phyloP scores from a whole-genome alignment of 2,797 vertebrate genomes.

The Ctenosaura bakeri region DNA sequence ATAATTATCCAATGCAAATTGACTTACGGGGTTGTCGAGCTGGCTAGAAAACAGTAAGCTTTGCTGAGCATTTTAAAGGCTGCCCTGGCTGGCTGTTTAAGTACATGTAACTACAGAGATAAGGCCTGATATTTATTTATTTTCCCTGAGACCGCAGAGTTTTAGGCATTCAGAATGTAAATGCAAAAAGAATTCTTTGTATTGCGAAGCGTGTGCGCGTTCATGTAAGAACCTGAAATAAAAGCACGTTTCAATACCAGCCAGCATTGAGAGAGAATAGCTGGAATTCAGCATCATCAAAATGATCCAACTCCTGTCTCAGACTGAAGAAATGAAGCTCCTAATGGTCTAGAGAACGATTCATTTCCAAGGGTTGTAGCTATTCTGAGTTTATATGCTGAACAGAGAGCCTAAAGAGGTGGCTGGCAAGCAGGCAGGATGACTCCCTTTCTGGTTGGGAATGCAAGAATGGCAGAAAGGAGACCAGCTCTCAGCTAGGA shows the following conservation, averaged over 20 bases:
- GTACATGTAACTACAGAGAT: constrained; percentile 34
- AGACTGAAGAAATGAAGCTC: not conserved
- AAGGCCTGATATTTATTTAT: constrained; percentile 39
- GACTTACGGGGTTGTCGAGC: constrained; percentile 68
- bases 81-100: constrained; percentile 55
- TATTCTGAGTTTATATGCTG: not conserved
- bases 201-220: not conserved
- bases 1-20: constrained; percentile 82
- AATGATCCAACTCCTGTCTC: not conserved
- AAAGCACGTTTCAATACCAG: not conserved
- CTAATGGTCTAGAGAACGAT: too few species aligned
- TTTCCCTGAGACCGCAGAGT: constrained; percentile 13
- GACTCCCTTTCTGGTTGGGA: not conserved
- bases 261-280: not conserved
- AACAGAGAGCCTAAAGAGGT: not conserved
- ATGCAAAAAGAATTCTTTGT: not conserved
- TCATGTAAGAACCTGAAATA: constrained; percentile 9
- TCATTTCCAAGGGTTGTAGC: not conserved
- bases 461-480: not conserved
- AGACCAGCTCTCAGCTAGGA: not conserved
- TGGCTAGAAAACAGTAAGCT: constrained; percentile 60
- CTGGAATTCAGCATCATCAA: not conserved
- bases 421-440: not conserved
- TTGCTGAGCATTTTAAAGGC: constrained; percentile 66
- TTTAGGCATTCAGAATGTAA: not conserved